Base-by-base conservation (phyloP, 23 tunicate genomes). In the Halocynthia roretzi region DNA sequence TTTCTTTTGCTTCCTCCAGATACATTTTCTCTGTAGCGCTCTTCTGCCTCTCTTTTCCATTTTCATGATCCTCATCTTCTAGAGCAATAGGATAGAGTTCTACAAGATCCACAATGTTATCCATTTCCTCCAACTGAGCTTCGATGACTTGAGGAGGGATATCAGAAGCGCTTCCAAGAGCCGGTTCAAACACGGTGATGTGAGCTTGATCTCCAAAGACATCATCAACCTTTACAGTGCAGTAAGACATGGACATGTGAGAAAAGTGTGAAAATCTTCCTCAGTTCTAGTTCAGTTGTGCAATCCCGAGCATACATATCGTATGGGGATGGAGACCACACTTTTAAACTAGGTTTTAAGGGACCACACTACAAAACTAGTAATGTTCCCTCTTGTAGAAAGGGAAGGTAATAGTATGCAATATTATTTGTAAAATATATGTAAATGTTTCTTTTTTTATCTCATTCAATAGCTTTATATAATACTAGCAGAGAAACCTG, bases 101-200 rank as follows among this genome's bases (percentile, higher is more conserved):
- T n/a, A 75, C 71, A n/a, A 89, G 67, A 54, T 89, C 96, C 67
- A 89, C 69, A 18, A 75, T 76, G 57, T 84, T 80, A n/a, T 77
- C 96, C n/a, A 89, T 88, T 77, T 89, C 96, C 52, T 80, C 76
- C 50, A 89, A 71, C 54, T 89, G 96, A 18, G 96, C 88, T 61
- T 89, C 88, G 2, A 89, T 69, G 6, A 89, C 85, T 7, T 89
- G 86, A 7, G 66, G 72, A 11, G 96, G 88, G 11, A 84, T 70
- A 7, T 78, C 72, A 7, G 85, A 71, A 52, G 80, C 96, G 56
- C 70, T 75, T 49, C 87, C 78, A 12, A 84, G 80, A 6, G 80
- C 74, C 7, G 96, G 96, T 44, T 84, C 87, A 40, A 89, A 83
- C 40, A 89, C 77, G 19, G 85, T 52, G 12, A 89, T 85, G 21